Evolutionary conservation across 2,797 vertebrate genomes (phyloP), one percentile per base, ranked within the genome.

Genomic region (Serranus cabrilla): DNA sequence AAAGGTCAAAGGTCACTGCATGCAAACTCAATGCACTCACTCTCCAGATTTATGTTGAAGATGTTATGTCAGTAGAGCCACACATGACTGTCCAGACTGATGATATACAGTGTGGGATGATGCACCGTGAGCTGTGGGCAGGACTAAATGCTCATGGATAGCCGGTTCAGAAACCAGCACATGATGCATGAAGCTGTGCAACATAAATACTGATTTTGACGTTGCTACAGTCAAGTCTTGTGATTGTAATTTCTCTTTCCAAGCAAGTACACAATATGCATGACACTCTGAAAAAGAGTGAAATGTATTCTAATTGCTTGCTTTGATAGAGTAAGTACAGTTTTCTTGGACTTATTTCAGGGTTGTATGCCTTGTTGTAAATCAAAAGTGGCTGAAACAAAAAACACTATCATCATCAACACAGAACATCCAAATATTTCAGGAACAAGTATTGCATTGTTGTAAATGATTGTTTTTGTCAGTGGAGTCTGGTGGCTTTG

Each of bases 181-280:
- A 18, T 75, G 67, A 78, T 40, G 27, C 27, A 27, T 17, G 23
- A 60, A 45, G 54, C 5, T 0, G 39, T 31, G 17, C 56, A 50
- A 47, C 46, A 40, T 20, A 5, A 11, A n/a, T 45, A 16, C 16
- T 58, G n/a, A 58, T 16, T 51, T 49, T 37, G 8, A 31, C 13
- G 11, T 4, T 0, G 1, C 23, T 18, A 16, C 7, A 55, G 18
- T 71, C 8, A 9, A 27, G 68, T 80, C 67, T 67, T 71, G 60
- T 82, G 71, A 78, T 80, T 67, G 31, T 68, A 73, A 14, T 14
- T 70, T 61, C 40, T 55, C 18, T 57, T 16, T 27, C 20, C 6
- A 8, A 58, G 23, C 5, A 62, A 16, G 23, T 8, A 27, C 34
- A 59, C 12, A 46, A 12, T 31, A 45, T 18, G 18, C 54, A 21